Base-by-base conservation (phyloP, 1,140 invertebrate species). In the Lasaia peninsularis region DNA sequence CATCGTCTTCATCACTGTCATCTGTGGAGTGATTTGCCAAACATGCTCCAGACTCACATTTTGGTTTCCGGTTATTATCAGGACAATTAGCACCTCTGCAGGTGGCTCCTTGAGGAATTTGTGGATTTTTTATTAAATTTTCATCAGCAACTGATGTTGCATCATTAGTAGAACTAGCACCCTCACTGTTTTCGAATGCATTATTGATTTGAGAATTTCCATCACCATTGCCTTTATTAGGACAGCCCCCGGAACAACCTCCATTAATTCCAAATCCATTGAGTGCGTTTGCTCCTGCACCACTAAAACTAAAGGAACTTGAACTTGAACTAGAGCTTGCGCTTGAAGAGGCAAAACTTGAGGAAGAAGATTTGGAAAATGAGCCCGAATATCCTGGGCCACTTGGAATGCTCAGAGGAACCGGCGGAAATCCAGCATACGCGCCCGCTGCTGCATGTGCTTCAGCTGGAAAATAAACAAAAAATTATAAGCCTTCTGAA, bases 271-370 rank as follows among this genome's bases (percentile, higher is more conserved):
- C 53, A 14, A 31, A 44, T 14, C 34, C 52, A 37, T 54, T 54
- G 2, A 54, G 5, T n/a, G 18, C 60, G 14, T 70, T 73, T 12
- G 59, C 18, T 44, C 65, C 69, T 9, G 53, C 53, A 49, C 71
- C 78, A 52, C 67, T 75, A 48, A 71, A 86, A 60, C 70, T 80
- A 51, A 73, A 87, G 12, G 81, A 75, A 63, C 78, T 75, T 5
- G 82, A 80, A 57, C 81, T 84, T 12, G 80, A 71, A 66, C 79
- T 83, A 44, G 80, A 63, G 62, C 82, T 84, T 12, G 85, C 71
- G 67, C 85, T 85, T 6, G 78, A 78, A 24, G 83, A 75, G 12
- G 85, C 74, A 40, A 67, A 80, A 59, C 81, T 88, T 16, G 85
- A 80, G 9, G 85, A 74, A 9, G 80, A 78, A 1, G 83, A 82